Percentiles rank a stretch among this genome's conserved stretches.
These are phyloP conservation scores for Anthonomus grandis DNA, from an alignment of 1,140 invertebrate species.

Conservation along the genomic window DNA sequence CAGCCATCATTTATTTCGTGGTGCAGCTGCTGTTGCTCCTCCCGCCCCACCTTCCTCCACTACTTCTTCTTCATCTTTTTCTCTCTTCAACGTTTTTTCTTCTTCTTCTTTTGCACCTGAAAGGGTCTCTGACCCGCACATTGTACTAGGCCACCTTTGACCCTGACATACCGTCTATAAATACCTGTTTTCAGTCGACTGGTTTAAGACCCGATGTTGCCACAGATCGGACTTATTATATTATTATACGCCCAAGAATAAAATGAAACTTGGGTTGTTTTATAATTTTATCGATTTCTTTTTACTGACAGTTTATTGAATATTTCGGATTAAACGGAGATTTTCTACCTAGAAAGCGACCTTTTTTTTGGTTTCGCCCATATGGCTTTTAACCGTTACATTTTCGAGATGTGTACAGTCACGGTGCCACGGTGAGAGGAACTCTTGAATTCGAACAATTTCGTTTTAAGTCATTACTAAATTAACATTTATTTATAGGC, in stretches of 20 bases:
- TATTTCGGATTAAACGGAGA: too few relatives aligned
- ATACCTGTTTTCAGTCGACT: conserved; percentile 32
- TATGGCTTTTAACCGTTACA: too few relatives aligned
- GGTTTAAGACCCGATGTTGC: conserved; percentile 28
- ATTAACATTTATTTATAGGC: too few relatives aligned
- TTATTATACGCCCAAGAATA: conserved; percentile 6
- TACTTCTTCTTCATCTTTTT: not conserved
- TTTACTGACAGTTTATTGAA: too few relatives aligned
- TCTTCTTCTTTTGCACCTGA: conserved; percentile 24
- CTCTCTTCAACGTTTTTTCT: conserved; percentile 5
- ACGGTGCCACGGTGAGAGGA: too few relatives aligned
- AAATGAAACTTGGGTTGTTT: not conserved
- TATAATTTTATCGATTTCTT: too few relatives aligned
- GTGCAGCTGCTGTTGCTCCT: conserved; percentile 12
- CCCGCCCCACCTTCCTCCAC: not conserved
- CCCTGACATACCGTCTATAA: conserved; percentile 33
- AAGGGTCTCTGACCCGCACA: conserved; percentile 32
- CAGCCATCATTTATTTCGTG: conserved; percentile 18
- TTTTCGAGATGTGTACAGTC: too few relatives aligned
- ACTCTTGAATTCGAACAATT: too few relatives aligned
- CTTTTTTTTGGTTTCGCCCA: too few relatives aligned
- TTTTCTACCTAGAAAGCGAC: too few relatives aligned
- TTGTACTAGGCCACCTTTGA: conserved; percentile 34
- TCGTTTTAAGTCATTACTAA: too few relatives aligned
- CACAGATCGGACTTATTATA: conserved; percentile 22